A percentile compares a stretch with the other conserved stretches of the same genome.
These are phyloP conservation scores for Willowsia nigromaculata DNA, from an alignment of 2,888 invertebrate genomes.

Conservation along the genomic window DNA sequence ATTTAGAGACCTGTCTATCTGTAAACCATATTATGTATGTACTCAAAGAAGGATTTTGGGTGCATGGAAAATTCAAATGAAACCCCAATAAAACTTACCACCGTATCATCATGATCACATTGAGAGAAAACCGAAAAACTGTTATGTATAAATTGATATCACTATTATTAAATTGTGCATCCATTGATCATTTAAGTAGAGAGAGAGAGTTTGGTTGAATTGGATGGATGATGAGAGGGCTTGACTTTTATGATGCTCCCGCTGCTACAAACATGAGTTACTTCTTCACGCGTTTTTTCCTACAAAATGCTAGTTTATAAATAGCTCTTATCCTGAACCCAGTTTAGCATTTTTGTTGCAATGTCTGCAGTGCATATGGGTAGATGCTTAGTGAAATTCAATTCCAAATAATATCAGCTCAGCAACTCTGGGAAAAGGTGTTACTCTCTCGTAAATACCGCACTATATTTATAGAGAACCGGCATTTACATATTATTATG, in stretches of 20 bases:
- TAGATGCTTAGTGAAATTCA: background rate
- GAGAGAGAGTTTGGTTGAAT: background rate
- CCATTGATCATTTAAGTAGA: conserved; percentile 53
- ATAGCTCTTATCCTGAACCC: background rate
- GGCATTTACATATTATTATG: conserved; percentile 25
- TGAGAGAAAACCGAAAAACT: conserved; percentile 22
- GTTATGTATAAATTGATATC: conserved; percentile 40
- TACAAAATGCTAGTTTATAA: background rate
- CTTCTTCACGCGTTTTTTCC: background rate
- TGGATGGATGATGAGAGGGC: conserved; percentile 43
- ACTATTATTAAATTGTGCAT: conserved; percentile 56
- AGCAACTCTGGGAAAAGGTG: background rate
- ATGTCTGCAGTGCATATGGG: background rate
- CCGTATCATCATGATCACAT: background rate
- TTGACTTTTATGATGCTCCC: conserved; percentile 13
- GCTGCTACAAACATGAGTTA: background rate
- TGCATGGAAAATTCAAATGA: conserved; percentile 5
- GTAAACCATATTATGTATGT: conserved; percentile 8
- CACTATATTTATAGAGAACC: background rate
- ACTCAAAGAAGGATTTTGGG: too few relatives aligned
- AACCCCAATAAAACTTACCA: conserved; percentile 3
- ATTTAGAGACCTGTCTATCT: conserved; percentile 51
- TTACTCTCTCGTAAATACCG: background rate
- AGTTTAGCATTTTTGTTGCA: conserved; percentile 1
- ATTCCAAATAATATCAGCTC: background rate